These are phyloP conservation scores for Ramazzottius varieornatus DNA, from an alignment of 2,888 invertebrate genomes.

Conservation along the genomic window DNA sequence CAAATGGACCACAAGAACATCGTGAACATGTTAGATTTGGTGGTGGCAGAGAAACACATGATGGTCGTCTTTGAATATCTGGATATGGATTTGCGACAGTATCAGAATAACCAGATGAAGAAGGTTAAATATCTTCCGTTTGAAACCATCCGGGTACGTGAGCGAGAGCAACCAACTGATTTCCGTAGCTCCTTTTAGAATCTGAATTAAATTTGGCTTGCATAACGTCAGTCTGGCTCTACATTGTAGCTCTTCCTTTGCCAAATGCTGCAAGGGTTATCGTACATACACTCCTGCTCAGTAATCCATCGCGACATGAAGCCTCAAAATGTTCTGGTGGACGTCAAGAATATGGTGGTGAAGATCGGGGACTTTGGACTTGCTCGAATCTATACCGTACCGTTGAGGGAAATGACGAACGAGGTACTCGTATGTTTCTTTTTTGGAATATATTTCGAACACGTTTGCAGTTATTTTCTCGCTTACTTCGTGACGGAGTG, in stretches of 20 bases:
- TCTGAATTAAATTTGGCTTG: too few relatives aligned
- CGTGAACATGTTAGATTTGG: neutral
- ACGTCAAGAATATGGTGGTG: neutral
- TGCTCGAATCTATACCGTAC: neutral
- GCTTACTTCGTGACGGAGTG: too few relatives aligned
- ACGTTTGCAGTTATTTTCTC: too few relatives aligned
- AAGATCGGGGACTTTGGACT: neutral
- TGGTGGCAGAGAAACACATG: neutral
- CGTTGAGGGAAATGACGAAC: neutral
- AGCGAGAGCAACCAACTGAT: too few relatives aligned
- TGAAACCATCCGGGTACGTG: neutral
- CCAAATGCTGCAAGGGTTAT: neutral
- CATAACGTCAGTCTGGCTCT: too few relatives aligned
- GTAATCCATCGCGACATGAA: neutral
- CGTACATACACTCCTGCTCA: neutral
- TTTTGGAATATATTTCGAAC: too few relatives aligned
- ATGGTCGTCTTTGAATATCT: neutral
- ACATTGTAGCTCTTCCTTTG: too few relatives aligned
- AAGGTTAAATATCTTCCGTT: neutral
- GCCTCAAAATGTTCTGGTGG: neutral
- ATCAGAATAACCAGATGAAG: neutral
- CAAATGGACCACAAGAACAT: neutral
- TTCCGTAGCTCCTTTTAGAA: too few relatives aligned
- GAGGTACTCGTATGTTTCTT: too few relatives aligned
- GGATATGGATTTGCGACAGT: neutral